Percentiles rank a stretch among this genome's conserved stretches.
Evolutionary conservation across 53 echinoderm and acorn worm genomes (phyloP).

Genomic region (Crossaster papposus): DNA sequence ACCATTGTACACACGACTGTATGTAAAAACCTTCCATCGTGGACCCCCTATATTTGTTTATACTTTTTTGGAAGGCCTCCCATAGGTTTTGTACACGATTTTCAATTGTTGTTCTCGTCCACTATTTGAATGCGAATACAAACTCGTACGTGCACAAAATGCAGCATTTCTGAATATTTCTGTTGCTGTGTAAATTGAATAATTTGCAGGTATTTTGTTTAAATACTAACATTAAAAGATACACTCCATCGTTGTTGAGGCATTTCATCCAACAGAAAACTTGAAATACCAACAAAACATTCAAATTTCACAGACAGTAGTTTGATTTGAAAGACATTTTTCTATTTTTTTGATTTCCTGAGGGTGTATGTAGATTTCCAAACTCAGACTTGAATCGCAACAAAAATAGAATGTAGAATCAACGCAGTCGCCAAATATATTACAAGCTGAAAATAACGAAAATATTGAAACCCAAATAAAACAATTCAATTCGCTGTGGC

Average conservation of each 20-base stretch:
- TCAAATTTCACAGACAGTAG: constrained; percentile 20
- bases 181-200: constrained; percentile 43
- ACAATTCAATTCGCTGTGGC: not conserved
- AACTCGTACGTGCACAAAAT: constrained; percentile 19
- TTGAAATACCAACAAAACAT: constrained; percentile 20
- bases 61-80: too few species aligned
- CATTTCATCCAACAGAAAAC: not conserved
- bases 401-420: constrained; percentile 10
- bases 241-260: not conserved
- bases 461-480: not conserved
- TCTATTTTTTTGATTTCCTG: not conserved
- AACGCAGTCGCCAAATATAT: not conserved
- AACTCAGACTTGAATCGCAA: not conserved
- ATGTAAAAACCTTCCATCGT: too few species aligned
- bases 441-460: not conserved
- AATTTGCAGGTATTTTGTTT: constrained; percentile 12
- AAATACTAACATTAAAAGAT: not conserved
- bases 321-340: constrained; percentile 55
- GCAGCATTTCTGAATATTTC: constrained; percentile 44
- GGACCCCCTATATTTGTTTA: too few species aligned
- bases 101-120: too few species aligned
- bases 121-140: too few species aligned
- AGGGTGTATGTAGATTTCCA: constrained; percentile 1
- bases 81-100: too few species aligned
- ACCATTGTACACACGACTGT: not conserved